phyloP scores from a whole-genome alignment of 1,140 invertebrate species.

The Spodoptera frugiperda region DNA sequence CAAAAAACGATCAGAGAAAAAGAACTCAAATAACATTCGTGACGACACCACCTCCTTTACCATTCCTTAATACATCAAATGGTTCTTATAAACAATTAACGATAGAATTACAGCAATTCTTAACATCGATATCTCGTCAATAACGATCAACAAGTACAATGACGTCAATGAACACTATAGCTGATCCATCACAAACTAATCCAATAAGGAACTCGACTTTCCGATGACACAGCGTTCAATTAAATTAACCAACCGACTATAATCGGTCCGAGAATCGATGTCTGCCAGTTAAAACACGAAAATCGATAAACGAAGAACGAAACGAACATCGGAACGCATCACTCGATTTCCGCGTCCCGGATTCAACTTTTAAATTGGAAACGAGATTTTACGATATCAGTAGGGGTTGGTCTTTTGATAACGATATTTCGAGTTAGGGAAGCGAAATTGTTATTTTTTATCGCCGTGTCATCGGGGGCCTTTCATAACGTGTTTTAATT shows the following conservation, averaged over 20 bases:
- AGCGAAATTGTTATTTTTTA: background rate
- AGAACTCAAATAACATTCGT: too few species aligned
- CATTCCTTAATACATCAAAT: too few species aligned
- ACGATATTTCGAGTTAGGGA: constrained; percentile 14
- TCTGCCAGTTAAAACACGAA: background rate
- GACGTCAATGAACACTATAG: background rate
- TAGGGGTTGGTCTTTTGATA: constrained; percentile 20
- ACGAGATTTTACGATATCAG: constrained; percentile 43
- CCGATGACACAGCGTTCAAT: constrained; percentile 14
- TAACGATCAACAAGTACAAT: background rate
- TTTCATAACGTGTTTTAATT: background rate
- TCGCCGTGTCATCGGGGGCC: background rate
- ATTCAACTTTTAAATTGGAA: constrained; percentile 47
- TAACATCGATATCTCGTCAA: background rate
- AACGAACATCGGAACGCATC: background rate
- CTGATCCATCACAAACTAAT: constrained; percentile 2
- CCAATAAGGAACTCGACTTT: constrained; percentile 17
- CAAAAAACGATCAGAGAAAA: too few species aligned
- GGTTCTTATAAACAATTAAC: too few species aligned
- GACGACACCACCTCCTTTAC: too few species aligned
- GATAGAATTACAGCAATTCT: background rate
- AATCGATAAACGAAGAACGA: constrained; percentile 32
- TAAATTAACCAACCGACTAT: constrained; percentile 2
- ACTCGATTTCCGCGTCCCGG: constrained; percentile 38
- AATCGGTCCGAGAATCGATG: background rate